Percentiles rank a stretch among this genome's conserved stretches.
Conservation (phyloP, 2,113 vertebrate species). For the Onychostoma macrolepis region DNA sequence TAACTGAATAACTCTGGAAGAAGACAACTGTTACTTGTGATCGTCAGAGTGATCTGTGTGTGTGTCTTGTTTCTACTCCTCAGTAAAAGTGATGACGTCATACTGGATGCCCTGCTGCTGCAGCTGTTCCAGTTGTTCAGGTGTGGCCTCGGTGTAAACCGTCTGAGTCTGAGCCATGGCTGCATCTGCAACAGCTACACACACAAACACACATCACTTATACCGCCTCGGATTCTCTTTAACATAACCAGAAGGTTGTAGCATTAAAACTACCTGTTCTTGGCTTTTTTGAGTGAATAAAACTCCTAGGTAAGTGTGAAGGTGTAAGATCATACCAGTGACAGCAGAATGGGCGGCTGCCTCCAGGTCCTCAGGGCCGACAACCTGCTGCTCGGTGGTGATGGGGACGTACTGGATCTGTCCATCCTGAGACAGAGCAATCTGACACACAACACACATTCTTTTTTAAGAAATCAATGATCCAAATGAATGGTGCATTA, state of each 20-base stretch:
- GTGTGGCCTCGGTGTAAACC: conserved; percentile 82
- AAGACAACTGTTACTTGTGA: background rate
- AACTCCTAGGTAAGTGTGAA: background rate
- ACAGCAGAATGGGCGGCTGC: conserved; percentile 88
- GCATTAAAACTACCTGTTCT: background rate
- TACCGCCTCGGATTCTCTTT: background rate
- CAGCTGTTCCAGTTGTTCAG: conserved; percentile 89
- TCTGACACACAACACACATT: conserved; percentile 65
- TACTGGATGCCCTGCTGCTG: conserved; percentile 91
- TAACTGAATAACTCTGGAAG: background rate
- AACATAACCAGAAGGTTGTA: too few species aligned
- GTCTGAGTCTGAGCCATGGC: conserved; percentile 88
- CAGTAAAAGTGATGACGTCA: conserved; percentile 88
- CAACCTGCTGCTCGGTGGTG: conserved; percentile 85
- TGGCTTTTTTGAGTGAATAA: background rate
- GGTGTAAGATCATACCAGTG: conserved; percentile 77
- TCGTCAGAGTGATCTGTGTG: background rate
- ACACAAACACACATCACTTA: background rate
- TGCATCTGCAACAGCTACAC: conserved; percentile 86
- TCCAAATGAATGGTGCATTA: background rate
- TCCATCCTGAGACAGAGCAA: conserved; percentile 77
- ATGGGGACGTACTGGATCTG: conserved; percentile 95
- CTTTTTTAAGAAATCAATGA: too few species aligned
- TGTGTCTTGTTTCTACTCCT: conserved; percentile 68
- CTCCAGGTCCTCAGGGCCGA: conserved; percentile 89